Percentiles rank a stretch among this genome's conserved stretches.
These are phyloP conservation scores for Spondyliosoma cantharus DNA, from an alignment of 2,797 vertebrate genomes.

Conservation along the genomic window DNA sequence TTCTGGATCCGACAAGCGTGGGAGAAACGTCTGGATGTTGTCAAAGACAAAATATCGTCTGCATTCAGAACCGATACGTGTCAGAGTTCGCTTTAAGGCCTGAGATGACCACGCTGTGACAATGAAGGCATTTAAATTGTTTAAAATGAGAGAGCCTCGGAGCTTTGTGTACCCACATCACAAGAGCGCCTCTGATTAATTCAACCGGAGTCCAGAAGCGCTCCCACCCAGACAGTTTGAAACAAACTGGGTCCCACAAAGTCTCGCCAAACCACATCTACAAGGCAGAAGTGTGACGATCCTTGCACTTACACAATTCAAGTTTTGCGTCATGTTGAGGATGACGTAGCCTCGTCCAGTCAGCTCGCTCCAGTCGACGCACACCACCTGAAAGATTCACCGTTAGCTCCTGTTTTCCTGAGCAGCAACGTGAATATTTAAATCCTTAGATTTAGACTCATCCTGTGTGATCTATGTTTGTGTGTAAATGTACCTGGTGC, in stretches of 20 bases:
- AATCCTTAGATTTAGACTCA: neutral
- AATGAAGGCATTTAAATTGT: too few relatives aligned
- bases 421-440: neutral
- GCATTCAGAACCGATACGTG: neutral
- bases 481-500: constrained; percentile 84
- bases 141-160: too few relatives aligned
- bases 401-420: neutral
- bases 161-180: too few relatives aligned
- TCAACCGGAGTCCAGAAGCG: too few relatives aligned
- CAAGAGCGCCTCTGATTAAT: too few relatives aligned
- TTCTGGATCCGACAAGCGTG: neutral
- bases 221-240: neutral
- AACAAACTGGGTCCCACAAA: neutral
- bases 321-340: constrained; percentile 93
- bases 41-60: neutral
- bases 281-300: neutral
- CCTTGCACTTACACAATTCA: constrained; percentile 92
- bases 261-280: neutral
- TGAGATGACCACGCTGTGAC: too few relatives aligned
- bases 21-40: neutral
- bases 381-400: constrained; percentile 87
- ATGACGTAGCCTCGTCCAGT: constrained; percentile 91
- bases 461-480: too few relatives aligned
- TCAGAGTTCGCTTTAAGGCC: too few relatives aligned
- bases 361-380: constrained; percentile 95